Conservation (phyloP, 2,797 vertebrate species). For the Bucorvus abyssinicus region DNA sequence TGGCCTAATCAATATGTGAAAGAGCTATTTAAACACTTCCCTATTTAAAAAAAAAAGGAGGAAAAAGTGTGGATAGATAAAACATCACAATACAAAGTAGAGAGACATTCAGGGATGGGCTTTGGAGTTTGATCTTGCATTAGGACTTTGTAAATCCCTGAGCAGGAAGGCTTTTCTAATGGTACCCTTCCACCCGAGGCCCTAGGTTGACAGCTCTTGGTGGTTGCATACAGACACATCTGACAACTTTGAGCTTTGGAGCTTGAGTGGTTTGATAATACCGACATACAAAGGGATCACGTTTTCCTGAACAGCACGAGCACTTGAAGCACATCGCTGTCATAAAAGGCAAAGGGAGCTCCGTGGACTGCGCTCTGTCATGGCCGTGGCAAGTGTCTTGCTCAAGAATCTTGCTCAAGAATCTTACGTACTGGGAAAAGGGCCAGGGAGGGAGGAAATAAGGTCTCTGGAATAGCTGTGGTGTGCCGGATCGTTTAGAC, state of each 20-base stretch:
- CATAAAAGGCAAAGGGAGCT: neutral
- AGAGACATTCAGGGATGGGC: neutral
- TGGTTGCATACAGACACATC: neutral
- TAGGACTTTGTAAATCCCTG: neutral
- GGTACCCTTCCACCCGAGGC: neutral
- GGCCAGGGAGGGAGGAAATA: neutral
- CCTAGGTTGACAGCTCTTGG: neutral
- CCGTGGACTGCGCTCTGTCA: fast-evolving
- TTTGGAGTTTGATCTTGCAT: neutral
- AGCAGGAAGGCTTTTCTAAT: neutral
- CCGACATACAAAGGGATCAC: neutral
- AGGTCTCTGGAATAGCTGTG: neutral
- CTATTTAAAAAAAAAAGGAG: neutral
- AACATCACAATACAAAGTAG: neutral
- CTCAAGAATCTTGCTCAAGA: neutral
- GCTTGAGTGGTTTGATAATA: neutral
- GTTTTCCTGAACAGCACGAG: neutral
- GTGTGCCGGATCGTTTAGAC: neutral
- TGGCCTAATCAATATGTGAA: constrained; percentile 24
- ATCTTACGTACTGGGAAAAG: neutral
- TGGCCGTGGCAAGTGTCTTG: neutral
- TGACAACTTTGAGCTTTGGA: neutral
- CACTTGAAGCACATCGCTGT: neutral
- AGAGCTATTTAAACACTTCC: constrained; percentile 35
- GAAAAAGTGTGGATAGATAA: neutral